These are phyloP conservation scores for Tortrix viridana DNA, from an alignment of 2,888 invertebrate genomes.

Conservation along the genomic window DNA sequence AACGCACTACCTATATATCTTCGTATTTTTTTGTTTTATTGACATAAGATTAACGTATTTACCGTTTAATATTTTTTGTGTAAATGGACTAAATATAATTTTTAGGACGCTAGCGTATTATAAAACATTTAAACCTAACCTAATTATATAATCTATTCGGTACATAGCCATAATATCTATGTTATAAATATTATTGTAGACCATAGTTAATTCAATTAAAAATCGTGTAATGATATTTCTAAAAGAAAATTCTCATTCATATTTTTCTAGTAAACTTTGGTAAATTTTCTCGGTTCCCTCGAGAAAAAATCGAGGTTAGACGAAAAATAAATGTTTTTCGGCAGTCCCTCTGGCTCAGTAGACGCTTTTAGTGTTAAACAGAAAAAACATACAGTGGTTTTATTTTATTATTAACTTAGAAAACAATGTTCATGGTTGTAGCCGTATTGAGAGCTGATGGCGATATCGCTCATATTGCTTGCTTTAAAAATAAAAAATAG, in stretches of 20 bases:
- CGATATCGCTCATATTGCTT: neutral
- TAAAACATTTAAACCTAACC: no score
- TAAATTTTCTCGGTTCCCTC: neutral
- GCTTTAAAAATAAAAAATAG: neutral
- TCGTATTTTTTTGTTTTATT: no score
- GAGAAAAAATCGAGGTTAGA: neutral
- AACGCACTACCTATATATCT: no score
- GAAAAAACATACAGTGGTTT: neutral
- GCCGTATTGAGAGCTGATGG: neutral
- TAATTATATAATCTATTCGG: no score
- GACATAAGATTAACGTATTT: no score
- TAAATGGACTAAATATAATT: no score
- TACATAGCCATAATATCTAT: no score
- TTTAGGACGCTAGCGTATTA: no score
- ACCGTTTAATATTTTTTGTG: no score
- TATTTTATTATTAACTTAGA: neutral
- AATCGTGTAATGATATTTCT: neutral
- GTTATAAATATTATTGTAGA: no score
- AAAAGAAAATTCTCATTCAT: neutral
- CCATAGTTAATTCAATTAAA: neutral
- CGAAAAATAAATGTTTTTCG: constrained; percentile 3
- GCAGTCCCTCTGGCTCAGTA: neutral
- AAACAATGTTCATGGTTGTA: neutral
- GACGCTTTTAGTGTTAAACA: neutral
- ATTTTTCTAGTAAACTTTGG: neutral